A percentile compares a stretch with the other conserved stretches of the same genome.
phyloP scores from a whole-genome alignment of 2,888 invertebrate species.

The Epistrophe eligans region DNA sequence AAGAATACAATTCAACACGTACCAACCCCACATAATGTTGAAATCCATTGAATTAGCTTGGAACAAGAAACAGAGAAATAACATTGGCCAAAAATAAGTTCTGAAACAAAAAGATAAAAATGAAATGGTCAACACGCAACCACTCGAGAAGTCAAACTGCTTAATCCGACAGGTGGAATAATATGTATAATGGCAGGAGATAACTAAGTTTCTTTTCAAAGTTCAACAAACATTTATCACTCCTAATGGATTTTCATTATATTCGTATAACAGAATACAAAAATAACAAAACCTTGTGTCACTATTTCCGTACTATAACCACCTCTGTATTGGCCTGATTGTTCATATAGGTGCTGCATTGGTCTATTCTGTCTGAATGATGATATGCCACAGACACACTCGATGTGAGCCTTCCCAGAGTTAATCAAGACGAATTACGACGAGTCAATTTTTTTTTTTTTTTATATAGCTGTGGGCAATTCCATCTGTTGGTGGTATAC shows the following conservation, averaged over 20 bases:
- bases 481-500: slow-evolving; percentile 14
- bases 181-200: slow-evolving; percentile 53
- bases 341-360: neutral
- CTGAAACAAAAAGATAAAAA: slow-evolving; percentile 61
- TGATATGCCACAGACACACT: slow-evolving; percentile 70
- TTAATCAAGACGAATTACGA: slow-evolving; percentile 74
- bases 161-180: slow-evolving; percentile 71
- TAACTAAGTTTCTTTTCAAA: slow-evolving; percentile 47
- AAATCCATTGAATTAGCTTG: slow-evolving; percentile 63
- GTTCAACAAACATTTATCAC: slow-evolving; percentile 71
- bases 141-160: slow-evolving; percentile 47
- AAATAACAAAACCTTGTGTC: slow-evolving; percentile 58
- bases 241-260: slow-evolving; percentile 74
- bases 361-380: slow-evolving; percentile 60
- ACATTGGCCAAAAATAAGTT: slow-evolving; percentile 55
- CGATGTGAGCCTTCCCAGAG: slow-evolving; percentile 65
- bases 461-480: slow-evolving; percentile 23
- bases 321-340: neutral
- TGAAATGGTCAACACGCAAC: slow-evolving; percentile 48
- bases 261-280: slow-evolving; percentile 42
- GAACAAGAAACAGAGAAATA: slow-evolving; percentile 42
- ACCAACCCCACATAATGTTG: neutral
- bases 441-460: slow-evolving; percentile 71
- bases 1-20: slow-evolving; percentile 21
- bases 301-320: slow-evolving; percentile 5